These are phyloP conservation scores for Cichlasoma orientale DNA, from an alignment of 2,797 vertebrate genomes.

Conservation along the genomic window DNA sequence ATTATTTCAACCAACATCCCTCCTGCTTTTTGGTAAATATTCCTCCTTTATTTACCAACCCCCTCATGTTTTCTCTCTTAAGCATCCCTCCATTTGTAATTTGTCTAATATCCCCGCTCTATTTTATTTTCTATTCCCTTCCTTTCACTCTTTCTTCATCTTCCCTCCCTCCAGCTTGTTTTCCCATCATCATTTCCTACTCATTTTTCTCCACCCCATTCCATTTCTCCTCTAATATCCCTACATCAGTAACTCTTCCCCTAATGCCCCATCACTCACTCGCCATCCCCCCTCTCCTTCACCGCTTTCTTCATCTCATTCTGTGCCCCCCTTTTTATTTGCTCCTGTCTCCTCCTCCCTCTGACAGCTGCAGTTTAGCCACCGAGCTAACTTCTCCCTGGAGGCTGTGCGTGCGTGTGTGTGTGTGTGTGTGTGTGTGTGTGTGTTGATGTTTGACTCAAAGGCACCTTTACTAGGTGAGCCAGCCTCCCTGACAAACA, in stretches of 20 bases:
- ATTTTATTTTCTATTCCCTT: neutral
- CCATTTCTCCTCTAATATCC: neutral
- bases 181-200: neutral
- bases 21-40: neutral
- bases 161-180: neutral
- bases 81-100: neutral
- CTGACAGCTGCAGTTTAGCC: constrained; percentile 54
- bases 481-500: neutral
- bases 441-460: constrained; percentile 8
- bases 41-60: neutral
- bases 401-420: constrained; percentile 7
- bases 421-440: neutral
- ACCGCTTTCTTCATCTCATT: too few relatives aligned
- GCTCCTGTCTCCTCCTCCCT: neutral
- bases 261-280: neutral
- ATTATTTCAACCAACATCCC: neutral
- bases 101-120: neutral
- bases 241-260: neutral
- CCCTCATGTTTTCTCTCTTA: neutral
- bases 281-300: too few relatives aligned
- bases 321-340: neutral
- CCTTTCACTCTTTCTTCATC: neutral
- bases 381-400: constrained; percentile 37
- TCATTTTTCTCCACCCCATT: neutral
- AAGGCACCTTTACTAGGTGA: constrained; percentile 50